These are phyloP conservation scores for Drosophila aldrichi DNA, from an alignment of 2,888 invertebrate species.

Conservation along the genomic window DNA sequence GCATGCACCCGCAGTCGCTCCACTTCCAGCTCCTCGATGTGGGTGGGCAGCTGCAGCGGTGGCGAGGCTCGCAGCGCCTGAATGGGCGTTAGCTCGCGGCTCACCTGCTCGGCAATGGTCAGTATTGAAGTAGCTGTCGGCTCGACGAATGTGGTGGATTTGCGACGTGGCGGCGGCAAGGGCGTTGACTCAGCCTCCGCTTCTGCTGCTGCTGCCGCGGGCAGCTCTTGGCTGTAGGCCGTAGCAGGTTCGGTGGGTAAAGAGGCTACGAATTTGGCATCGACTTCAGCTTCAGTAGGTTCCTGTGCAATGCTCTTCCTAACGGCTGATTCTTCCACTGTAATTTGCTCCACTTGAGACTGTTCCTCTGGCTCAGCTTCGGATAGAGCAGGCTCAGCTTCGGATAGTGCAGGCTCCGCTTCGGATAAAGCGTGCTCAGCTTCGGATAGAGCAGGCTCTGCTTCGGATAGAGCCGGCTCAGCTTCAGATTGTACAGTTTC, in stretches of 20 bases:
- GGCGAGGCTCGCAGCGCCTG: constrained; percentile 47
- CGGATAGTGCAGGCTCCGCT: background rate
- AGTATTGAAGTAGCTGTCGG: constrained; percentile 34
- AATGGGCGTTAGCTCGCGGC: constrained; percentile 50
- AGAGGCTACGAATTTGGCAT: constrained; percentile 61
- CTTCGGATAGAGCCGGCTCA: constrained; percentile 16
- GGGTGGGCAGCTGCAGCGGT: constrained; percentile 62
- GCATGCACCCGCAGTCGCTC: constrained; percentile 92
- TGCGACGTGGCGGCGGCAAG: constrained; percentile 81
- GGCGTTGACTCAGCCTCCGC: constrained; percentile 55
- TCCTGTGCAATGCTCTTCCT: constrained; percentile 50
- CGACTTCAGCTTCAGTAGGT: constrained; percentile 65
- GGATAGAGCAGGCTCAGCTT: background rate
- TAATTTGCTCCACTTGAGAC: constrained; percentile 14
- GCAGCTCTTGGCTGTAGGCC: constrained; percentile 32
- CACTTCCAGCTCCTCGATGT: constrained; percentile 91
- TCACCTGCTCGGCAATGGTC: constrained; percentile 51
- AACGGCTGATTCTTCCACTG: constrained; percentile 33
- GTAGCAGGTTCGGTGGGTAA: constrained; percentile 64
- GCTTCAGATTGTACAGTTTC: constrained; percentile 39
- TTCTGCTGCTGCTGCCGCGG: constrained; percentile 13
- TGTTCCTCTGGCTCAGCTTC: constrained; percentile 31
- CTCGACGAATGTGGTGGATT: constrained; percentile 78
- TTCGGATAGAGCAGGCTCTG: too few species aligned
- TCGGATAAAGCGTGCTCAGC: constrained; percentile 1